These are phyloP conservation scores for Aethes cnicana DNA, from an alignment of 2,888 invertebrate species.

Conservation along the genomic window DNA sequence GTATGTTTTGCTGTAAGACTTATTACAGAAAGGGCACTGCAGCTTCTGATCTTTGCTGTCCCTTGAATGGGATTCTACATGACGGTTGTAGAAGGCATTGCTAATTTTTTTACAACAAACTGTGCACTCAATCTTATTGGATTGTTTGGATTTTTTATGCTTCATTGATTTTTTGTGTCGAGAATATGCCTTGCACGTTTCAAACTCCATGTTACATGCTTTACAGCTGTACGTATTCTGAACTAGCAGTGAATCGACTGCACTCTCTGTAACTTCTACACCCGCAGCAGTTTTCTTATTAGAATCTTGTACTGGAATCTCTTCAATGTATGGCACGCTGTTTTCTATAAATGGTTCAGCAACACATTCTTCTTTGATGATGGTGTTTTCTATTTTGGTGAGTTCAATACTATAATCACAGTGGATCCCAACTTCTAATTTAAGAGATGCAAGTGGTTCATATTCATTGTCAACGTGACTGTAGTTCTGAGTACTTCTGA, in stretches of 20 bases:
- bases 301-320: neutral
- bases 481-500: neutral
- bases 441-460: neutral
- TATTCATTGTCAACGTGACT: neutral
- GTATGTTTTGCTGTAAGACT: slow-evolving; percentile 30
- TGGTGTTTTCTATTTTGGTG: neutral
- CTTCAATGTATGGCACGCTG: neutral
- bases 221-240: neutral
- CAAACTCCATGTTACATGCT: slow-evolving; percentile 14
- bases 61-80: slow-evolving; percentile 24
- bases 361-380: slow-evolving; percentile 10
- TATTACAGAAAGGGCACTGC: slow-evolving; percentile 32
- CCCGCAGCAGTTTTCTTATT: neutral
- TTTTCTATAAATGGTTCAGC: slow-evolving; percentile 5
- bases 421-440: slow-evolving; percentile 1
- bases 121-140: slow-evolving; percentile 26
- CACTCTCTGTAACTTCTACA: neutral
- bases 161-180: slow-evolving; percentile 10
- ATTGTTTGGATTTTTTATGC: slow-evolving; percentile 12
- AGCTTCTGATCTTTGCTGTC: slow-evolving; percentile 25
- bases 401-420: neutral
- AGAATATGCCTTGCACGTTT: slow-evolving; percentile 5
- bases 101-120: slow-evolving; percentile 29
- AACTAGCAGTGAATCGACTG: neutral
- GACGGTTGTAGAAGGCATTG: slow-evolving; percentile 26